These are phyloP conservation scores for Callocephalon fimbriatum DNA, from an alignment of 2,113 vertebrate genomes.

Conservation along the genomic window DNA sequence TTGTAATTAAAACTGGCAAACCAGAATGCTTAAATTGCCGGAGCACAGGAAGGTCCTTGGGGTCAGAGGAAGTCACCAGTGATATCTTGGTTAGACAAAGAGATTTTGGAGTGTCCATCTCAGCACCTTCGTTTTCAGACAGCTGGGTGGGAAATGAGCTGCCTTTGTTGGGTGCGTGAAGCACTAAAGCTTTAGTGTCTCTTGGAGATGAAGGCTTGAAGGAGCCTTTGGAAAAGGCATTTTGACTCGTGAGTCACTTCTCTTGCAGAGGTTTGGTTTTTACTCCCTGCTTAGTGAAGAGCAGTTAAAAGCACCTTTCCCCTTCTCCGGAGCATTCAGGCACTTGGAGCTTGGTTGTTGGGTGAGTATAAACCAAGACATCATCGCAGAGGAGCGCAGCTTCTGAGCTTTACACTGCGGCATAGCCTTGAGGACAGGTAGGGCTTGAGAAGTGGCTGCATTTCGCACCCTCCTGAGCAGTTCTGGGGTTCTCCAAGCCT, in stretches of 20 bases:
- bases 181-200: neutral
- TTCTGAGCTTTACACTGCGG: neutral
- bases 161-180: neutral
- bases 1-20: neutral
- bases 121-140: neutral
- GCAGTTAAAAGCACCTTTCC: neutral
- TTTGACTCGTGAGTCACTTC: neutral
- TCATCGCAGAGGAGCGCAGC: neutral
- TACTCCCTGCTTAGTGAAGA: too few species aligned
- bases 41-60: accelerated
- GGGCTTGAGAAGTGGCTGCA: too few species aligned
- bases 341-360: neutral
- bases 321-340: neutral
- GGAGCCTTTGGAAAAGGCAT: neutral
- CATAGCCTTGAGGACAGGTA: accelerated
- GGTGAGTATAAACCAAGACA: neutral
- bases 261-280: neutral
- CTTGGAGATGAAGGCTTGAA: neutral
- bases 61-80: neutral
- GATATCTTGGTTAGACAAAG: neutral
- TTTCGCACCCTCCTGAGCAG: neutral
- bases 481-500: neutral
- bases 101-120: neutral
- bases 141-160: neutral
- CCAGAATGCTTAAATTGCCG: neutral